phyloP scores from a whole-genome alignment of 2,797 vertebrate species.

The Danionella dracula region DNA sequence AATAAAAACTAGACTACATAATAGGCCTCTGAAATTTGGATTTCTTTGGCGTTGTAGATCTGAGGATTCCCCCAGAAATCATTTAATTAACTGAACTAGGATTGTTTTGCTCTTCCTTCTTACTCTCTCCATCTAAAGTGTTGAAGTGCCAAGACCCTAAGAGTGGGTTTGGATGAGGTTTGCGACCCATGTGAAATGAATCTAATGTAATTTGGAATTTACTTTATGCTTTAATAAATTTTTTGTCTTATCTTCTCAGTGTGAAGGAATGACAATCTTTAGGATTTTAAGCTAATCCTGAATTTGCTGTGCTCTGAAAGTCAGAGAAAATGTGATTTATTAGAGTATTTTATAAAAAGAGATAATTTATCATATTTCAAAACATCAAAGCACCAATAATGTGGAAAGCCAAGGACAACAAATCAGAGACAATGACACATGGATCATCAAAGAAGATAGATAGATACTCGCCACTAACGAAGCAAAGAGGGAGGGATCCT shows the following conservation, averaged over 20 bases:
- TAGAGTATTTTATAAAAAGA: no score
- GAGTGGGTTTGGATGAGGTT: constrained; percentile 11
- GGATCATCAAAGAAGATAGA: neutral
- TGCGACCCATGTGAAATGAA: neutral
- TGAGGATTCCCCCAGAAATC: constrained; percentile 40
- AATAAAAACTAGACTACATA: constrained; percentile 15
- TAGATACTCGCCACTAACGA: no score
- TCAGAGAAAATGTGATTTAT: neutral
- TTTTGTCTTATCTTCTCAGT: neutral
- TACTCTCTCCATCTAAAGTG: constrained; percentile 30
- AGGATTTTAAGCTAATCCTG: neutral
- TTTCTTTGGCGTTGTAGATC: constrained; percentile 39
- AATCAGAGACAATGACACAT: neutral
- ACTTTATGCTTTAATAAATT: constrained; percentile 10
- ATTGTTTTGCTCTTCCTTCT: constrained; percentile 26
- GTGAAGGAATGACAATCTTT: neutral
- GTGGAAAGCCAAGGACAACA: no score
- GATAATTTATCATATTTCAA: no score
- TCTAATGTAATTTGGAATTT: constrained; percentile 33
- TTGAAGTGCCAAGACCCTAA: constrained; percentile 15
- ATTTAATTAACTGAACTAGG: constrained; percentile 30
- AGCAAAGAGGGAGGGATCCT: neutral
- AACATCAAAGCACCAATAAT: no score
- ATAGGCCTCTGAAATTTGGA: constrained; percentile 28
- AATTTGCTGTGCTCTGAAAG: neutral